A percentile compares a stretch with the other conserved stretches of the same genome.
Conservation (phyloP, 2,113 vertebrate species). For the Elephas maximus region DNA sequence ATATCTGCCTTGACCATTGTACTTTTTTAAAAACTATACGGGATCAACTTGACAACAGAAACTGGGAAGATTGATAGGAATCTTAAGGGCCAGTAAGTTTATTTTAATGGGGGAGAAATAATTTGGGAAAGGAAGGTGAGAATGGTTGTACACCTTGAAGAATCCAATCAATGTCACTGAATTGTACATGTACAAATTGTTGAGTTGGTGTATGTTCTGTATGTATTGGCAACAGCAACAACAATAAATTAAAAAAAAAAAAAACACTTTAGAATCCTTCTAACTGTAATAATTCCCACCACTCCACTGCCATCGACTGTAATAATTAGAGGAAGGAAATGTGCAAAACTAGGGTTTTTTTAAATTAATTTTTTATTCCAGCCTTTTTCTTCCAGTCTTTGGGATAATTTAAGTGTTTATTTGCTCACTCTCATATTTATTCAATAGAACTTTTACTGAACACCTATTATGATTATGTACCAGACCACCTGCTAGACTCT, state of each 20-base stretch:
- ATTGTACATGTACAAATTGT: no score
- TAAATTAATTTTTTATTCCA: not conserved
- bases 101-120: no score
- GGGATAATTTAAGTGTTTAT: not conserved
- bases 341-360: not conserved
- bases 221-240: no score
- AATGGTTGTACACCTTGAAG: no score
- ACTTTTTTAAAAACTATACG: no score
- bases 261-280: constrained; percentile 54
- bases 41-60: no score
- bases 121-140: no score
- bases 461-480: not conserved
- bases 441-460: not conserved
- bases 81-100: no score
- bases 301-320: not conserved
- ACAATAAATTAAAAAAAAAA: not conserved
- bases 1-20: no score
- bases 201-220: no score
- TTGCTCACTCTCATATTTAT: not conserved
- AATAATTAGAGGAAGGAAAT: not conserved
- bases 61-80: no score
- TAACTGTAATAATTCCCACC: constrained; percentile 16
- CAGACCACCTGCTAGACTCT: not conserved
- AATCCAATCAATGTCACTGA: no score
- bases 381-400: not conserved